Conservation (phyloP, 2,113 vertebrate genomes). For the Pelecanus crispus region DNA sequence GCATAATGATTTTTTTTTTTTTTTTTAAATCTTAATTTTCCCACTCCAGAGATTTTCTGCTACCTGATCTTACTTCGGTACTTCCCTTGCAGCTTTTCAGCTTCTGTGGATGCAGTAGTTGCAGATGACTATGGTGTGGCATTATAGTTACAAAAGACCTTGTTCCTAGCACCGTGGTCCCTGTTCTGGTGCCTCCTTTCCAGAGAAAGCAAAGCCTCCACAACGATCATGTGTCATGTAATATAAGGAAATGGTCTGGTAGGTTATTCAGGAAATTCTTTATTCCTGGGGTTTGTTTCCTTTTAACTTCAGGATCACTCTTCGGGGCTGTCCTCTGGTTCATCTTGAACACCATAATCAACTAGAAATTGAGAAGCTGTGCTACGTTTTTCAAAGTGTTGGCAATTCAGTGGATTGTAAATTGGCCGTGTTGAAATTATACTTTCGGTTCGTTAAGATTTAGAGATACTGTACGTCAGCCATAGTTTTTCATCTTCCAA, state of each 20-base stretch:
- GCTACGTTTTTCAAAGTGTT: neutral
- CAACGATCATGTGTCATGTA: accelerated
- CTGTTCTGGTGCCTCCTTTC: neutral
- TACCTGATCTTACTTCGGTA: neutral
- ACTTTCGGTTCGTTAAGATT: neutral
- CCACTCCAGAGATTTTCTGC: neutral
- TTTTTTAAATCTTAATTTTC: neutral
- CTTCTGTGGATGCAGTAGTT: neutral
- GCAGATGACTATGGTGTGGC: neutral
- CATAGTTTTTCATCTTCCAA: neutral
- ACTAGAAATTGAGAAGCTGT: neutral
- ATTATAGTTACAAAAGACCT: neutral
- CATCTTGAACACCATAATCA: neutral
- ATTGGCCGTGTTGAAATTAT: neutral
- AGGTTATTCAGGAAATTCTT: neutral
- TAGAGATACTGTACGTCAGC: neutral
- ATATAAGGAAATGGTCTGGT: neutral
- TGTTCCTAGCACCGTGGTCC: neutral
- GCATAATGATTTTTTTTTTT: neutral
- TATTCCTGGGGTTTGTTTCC: neutral
- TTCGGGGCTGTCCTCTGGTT: neutral
- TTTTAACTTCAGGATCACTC: neutral
- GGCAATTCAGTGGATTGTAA: neutral
- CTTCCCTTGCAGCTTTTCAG: neutral
- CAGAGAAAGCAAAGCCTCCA: neutral